Conservation (phyloP, 1,140 invertebrate species). For the Drosophila pallidifrons region DNA sequence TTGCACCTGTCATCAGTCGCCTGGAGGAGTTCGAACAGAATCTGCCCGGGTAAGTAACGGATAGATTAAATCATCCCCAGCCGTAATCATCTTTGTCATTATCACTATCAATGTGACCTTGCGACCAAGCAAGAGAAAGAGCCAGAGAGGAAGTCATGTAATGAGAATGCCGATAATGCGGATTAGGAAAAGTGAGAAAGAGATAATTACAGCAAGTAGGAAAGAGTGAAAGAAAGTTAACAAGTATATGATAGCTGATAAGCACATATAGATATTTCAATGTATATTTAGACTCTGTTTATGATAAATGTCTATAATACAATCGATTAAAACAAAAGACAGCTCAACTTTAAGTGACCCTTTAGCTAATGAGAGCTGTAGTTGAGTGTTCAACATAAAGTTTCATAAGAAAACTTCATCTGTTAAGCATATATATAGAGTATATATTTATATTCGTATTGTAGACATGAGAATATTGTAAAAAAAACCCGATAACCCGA, state of each 20-base stretch:
- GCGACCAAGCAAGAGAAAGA: slow-evolving; percentile 1
- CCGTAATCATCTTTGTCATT: slow-evolving; percentile 16
- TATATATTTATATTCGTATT: too few relatives aligned
- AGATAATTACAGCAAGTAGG: slow-evolving; percentile 12
- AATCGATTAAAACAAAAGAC: too few relatives aligned
- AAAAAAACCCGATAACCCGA: too few relatives aligned
- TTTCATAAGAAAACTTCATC: too few relatives aligned
- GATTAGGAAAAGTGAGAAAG: slow-evolving; percentile 13
- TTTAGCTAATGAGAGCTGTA: too few relatives aligned
- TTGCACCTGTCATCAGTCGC: slow-evolving; percentile 63
- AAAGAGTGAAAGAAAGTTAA: slow-evolving; percentile 1
- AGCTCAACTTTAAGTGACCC: too few relatives aligned
- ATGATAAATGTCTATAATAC: too few relatives aligned
- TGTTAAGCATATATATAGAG: too few relatives aligned
- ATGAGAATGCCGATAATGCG: slow-evolving; percentile 57
- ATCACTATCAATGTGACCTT: slow-evolving; percentile 59
- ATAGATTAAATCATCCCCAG: not conserved
- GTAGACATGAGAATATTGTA: too few relatives aligned
- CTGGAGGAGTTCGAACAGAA: slow-evolving; percentile 70
- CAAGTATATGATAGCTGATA: not conserved
- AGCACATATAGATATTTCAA: too few relatives aligned
- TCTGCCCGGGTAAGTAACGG: slow-evolving; percentile 72
- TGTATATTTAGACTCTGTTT: too few relatives aligned
- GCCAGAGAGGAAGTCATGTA: slow-evolving; percentile 56
- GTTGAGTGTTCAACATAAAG: too few relatives aligned